phyloP scores from a whole-genome alignment of 2,797 vertebrate species.

The Leptodactylus fallax region DNA sequence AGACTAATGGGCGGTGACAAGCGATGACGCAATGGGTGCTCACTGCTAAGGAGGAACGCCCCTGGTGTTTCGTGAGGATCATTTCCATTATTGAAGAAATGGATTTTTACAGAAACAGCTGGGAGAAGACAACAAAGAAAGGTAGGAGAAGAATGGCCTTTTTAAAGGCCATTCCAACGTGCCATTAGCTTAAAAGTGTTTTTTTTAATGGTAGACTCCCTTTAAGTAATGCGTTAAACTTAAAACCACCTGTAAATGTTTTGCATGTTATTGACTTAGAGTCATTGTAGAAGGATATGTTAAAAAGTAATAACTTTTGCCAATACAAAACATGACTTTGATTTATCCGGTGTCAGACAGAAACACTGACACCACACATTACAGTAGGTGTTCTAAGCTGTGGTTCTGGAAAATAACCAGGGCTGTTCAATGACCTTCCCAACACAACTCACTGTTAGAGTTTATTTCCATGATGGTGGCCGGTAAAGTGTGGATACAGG shows the following conservation, averaged over 20 bases:
- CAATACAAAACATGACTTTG: background rate
- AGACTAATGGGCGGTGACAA: no score
- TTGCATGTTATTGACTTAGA: background rate
- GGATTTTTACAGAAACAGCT: no score
- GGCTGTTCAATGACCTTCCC: constrained; percentile 16
- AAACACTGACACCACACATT: background rate
- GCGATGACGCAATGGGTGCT: no score
- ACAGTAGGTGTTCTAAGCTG: background rate
- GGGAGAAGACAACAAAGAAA: no score
- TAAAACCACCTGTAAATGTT: background rate
- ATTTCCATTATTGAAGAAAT: no score
- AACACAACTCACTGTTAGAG: background rate
- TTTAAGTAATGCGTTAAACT: no score
- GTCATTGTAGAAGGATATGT: background rate
- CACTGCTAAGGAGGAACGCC: no score
- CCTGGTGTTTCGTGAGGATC: no score
- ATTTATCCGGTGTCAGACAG: background rate
- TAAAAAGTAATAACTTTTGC: background rate
- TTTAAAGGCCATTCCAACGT: no score
- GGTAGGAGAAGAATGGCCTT: no score
- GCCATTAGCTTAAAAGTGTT: no score
- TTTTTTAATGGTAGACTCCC: no score
- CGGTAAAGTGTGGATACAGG: constrained; percentile 25
- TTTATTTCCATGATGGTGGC: constrained; percentile 23
- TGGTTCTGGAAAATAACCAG: background rate